These are phyloP conservation scores for Druon quercuslanigerum DNA, from an alignment of 1,140 invertebrate genomes.

Conservation along the genomic window DNA sequence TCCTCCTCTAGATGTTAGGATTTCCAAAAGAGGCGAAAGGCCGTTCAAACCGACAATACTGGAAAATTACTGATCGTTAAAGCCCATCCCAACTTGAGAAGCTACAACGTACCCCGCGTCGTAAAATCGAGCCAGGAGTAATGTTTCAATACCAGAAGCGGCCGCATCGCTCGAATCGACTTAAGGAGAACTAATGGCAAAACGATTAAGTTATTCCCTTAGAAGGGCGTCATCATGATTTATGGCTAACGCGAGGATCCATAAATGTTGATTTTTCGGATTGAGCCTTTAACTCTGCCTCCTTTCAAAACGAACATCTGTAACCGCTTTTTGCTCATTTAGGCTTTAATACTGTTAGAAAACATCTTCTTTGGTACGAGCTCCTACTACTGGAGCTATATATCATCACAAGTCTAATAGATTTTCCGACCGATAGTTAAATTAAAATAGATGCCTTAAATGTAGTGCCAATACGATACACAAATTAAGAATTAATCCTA, in stretches of 20 bases:
- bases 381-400: too few relatives aligned
- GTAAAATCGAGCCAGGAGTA: constrained; percentile 15
- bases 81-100: constrained; percentile 14
- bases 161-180: constrained; percentile 13
- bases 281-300: neutral
- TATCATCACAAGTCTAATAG: too few relatives aligned
- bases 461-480: too few relatives aligned
- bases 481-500: too few relatives aligned
- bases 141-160: constrained; percentile 27
- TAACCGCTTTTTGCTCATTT: too few relatives aligned
- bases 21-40: constrained; percentile 26
- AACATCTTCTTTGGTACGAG: too few relatives aligned
- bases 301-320: neutral
- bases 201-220: constrained; percentile 5
- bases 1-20: neutral
- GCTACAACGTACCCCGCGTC: constrained; percentile 6
- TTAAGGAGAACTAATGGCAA: constrained; percentile 23
- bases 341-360: too few relatives aligned
- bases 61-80: constrained; percentile 29
- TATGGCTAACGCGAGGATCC: constrained; percentile 9
- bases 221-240: constrained; percentile 16
- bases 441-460: too few relatives aligned
- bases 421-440: too few relatives aligned
- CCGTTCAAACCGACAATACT: constrained; percentile 7
- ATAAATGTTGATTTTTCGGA: constrained; percentile 22